Conservation (phyloP, 1,140 invertebrate species). For the Magallana gigas region DNA sequence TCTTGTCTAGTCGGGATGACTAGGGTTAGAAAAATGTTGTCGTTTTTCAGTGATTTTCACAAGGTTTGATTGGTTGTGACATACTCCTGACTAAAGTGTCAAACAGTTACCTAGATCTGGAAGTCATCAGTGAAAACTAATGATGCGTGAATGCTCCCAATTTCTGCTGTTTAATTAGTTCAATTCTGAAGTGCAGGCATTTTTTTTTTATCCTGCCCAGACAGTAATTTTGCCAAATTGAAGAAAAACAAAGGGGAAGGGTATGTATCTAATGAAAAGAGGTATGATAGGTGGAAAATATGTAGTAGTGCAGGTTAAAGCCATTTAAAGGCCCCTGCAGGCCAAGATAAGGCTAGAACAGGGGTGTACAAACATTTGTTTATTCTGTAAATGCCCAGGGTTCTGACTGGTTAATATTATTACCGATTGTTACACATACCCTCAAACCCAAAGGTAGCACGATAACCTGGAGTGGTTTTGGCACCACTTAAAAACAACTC, state of each 20-base stretch:
- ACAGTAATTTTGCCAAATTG: neutral
- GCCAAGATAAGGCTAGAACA: conserved; percentile 23
- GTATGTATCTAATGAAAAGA: neutral
- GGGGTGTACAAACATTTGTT: conserved; percentile 34
- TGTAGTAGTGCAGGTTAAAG: neutral
- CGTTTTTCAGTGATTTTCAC: neutral
- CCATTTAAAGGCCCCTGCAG: conserved; percentile 30
- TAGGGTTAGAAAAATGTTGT: neutral
- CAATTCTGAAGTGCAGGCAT: neutral
- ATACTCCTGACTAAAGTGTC: neutral
- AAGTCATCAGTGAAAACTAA: conserved; percentile 17
- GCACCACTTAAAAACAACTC: conserved; percentile 33
- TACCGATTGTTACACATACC: conserved; percentile 32
- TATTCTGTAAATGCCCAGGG: conserved; percentile 19
- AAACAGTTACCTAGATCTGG: neutral
- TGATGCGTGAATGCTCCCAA: neutral
- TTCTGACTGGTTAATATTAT: conserved; percentile 15
- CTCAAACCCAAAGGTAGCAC: conserved; percentile 21
- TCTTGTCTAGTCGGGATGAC: neutral
- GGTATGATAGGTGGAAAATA: neutral
- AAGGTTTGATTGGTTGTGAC: conserved; percentile 27
- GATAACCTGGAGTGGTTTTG: conserved; percentile 29
- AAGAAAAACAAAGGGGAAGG: neutral
- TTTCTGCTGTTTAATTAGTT: neutral
- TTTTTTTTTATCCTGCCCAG: neutral